Conservation (phyloP, 2,797 vertebrate genomes). For the Miichthys miiuy region DNA sequence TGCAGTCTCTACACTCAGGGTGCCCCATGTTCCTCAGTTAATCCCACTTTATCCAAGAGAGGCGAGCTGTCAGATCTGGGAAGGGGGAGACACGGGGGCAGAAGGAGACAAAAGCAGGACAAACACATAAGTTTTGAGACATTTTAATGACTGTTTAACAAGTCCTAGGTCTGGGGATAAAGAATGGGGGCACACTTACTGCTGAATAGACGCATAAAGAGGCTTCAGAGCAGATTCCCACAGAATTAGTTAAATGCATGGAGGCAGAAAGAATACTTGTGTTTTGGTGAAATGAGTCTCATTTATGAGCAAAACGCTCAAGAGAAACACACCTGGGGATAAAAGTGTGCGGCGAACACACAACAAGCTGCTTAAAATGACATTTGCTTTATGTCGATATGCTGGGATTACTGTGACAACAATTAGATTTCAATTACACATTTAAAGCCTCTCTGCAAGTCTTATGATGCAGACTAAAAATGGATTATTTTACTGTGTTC, state of each 20-base stretch:
- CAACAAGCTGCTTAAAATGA: slow-evolving; percentile 53
- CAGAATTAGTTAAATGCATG: slow-evolving; percentile 67
- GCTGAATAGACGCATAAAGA: slow-evolving; percentile 54
- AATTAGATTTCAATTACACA: slow-evolving; percentile 37
- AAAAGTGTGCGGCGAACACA: slow-evolving; percentile 61
- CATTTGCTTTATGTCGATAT: slow-evolving; percentile 31
- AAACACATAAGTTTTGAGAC: slow-evolving; percentile 78
- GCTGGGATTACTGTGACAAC: slow-evolving; percentile 35
- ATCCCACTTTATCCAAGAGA: slow-evolving; percentile 94
- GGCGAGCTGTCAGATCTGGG: slow-evolving; percentile 90
- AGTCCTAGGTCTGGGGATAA: slow-evolving; percentile 62
- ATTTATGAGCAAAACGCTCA: slow-evolving; percentile 52
- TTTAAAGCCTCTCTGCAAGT: neutral
- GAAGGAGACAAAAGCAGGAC: slow-evolving; percentile 73
- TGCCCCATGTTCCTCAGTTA: slow-evolving; percentile 70
- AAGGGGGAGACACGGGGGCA: slow-evolving; percentile 36
- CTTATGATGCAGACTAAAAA: neutral
- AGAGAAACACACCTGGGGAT: slow-evolving; percentile 70
- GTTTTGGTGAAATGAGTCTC: slow-evolving; percentile 60
- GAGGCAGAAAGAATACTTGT: slow-evolving; percentile 53
- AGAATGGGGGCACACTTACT: slow-evolving; percentile 60
- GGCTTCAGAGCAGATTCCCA: slow-evolving; percentile 65
- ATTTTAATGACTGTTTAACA: slow-evolving; percentile 82
- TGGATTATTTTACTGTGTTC: neutral
- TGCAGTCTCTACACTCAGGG: slow-evolving; percentile 37